A percentile compares a stretch with the other conserved stretches of the same genome.
Conservation (phyloP, 1,140 invertebrate genomes). For the Drosophila carrolli region DNA sequence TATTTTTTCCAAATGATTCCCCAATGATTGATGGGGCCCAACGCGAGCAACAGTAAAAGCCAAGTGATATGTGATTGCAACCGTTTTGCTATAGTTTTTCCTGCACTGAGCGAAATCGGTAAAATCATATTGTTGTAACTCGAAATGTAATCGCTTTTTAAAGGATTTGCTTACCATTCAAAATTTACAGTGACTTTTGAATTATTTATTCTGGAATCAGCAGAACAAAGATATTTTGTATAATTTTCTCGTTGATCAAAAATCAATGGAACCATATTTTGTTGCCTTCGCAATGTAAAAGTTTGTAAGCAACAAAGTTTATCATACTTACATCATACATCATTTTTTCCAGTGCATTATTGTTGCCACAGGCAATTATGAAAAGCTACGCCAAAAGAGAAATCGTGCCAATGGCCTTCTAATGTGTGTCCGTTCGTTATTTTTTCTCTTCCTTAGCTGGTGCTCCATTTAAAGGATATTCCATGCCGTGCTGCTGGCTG, state of each 20-base stretch:
- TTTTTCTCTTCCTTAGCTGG: neutral
- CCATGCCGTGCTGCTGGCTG: conserved; percentile 37
- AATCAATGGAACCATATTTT: too few species aligned
- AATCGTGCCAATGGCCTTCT: conserved; percentile 65
- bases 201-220: too few species aligned
- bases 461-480: conserved; percentile 34
- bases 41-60: conserved; percentile 14
- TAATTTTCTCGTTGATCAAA: too few species aligned
- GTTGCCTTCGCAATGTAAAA: too few species aligned
- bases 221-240: too few species aligned
- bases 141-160: too few species aligned
- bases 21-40: conserved; percentile 51
- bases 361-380: conserved; percentile 66
- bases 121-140: too few species aligned
- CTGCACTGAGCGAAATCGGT: conserved; percentile 14
- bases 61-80: conserved; percentile 48
- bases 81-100: conserved; percentile 8
- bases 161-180: too few species aligned
- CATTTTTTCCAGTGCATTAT: conserved; percentile 27
- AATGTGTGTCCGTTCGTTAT: conserved; percentile 25
- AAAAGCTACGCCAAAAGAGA: conserved; percentile 50
- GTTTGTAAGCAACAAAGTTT: too few species aligned
- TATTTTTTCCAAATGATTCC: conserved; percentile 48
- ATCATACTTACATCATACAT: too few species aligned
- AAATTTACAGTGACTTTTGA: too few species aligned